Evolutionary conservation across 2,888 invertebrate genomes (phyloP).

Genomic region (Acronicta leporina): DNA sequence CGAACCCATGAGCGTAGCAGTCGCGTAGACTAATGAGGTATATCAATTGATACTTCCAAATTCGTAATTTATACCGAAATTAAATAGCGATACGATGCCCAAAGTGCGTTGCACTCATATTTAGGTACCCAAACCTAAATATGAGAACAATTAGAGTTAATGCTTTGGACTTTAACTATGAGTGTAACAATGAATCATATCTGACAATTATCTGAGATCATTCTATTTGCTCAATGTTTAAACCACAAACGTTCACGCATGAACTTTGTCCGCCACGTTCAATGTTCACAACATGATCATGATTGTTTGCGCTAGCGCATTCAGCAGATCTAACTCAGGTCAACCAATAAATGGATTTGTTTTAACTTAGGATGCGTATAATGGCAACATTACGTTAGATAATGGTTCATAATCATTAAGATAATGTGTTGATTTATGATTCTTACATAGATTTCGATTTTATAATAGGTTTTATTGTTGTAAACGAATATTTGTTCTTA

Average conservation of each 20-base stretch:
- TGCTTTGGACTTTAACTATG: too few species aligned
- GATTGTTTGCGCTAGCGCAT: constrained; percentile 11
- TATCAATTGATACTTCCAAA: too few species aligned
- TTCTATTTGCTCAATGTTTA: background rate
- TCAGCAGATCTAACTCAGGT: constrained; percentile 23
- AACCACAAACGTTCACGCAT: constrained; percentile 12
- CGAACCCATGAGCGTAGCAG: too few species aligned
- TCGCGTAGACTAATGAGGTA: too few species aligned
- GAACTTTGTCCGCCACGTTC: constrained; percentile 19
- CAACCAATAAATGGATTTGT: constrained; percentile 17
- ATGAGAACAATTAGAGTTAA: too few species aligned
- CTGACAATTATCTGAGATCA: constrained; percentile 5
- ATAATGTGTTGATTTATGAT: background rate
- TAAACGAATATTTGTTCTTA: too few species aligned
- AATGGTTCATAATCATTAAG: background rate
- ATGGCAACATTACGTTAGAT: constrained; percentile 13
- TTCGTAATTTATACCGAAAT: too few species aligned
- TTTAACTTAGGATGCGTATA: constrained; percentile 1
- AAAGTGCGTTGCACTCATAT: too few species aligned
- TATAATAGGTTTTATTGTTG: too few species aligned
- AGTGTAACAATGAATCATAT: background rate
- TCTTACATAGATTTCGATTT: too few species aligned
- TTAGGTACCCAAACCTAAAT: too few species aligned
- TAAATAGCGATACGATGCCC: too few species aligned
- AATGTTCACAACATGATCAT: constrained; percentile 1